A percentile compares a stretch with the other conserved stretches of the same genome.
phyloP scores from a whole-genome alignment of 1,140 invertebrate species.

The Cydia pomonella region DNA sequence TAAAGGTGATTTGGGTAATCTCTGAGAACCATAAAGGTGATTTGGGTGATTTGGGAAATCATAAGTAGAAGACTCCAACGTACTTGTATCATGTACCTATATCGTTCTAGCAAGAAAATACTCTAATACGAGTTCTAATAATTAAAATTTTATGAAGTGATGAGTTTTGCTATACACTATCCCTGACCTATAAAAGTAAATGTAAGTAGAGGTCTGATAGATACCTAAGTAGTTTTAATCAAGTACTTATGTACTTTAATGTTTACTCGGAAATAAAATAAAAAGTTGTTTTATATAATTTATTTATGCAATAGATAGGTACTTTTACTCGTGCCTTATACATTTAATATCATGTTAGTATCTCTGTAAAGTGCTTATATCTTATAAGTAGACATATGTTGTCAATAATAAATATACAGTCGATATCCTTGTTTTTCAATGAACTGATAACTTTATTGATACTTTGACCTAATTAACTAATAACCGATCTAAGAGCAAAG shows the following conservation, averaged over 20 bases:
- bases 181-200: too few relatives aligned
- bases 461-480: conserved; percentile 13
- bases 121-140: too few relatives aligned
- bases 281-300: not conserved
- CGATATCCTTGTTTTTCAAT: not conserved
- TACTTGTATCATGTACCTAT: too few relatives aligned
- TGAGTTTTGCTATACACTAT: too few relatives aligned
- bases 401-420: conserved; percentile 9
- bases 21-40: too few relatives aligned
- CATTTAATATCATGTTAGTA: not conserved
- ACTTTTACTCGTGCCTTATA: not conserved
- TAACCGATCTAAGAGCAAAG: not conserved
- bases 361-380: not conserved
- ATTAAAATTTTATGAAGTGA: too few relatives aligned
- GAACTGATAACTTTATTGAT: not conserved
- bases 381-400: not conserved
- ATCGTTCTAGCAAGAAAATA: too few relatives aligned
- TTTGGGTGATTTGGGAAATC: too few relatives aligned
- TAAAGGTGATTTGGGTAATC: too few relatives aligned
- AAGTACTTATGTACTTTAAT: too few relatives aligned
- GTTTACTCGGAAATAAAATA: not conserved
- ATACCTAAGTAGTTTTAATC: too few relatives aligned
- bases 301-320: not conserved
- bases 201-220: not conserved
- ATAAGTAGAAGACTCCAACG: too few relatives aligned